Evolutionary conservation across 2,797 vertebrate species (phyloP), one percentile per base, ranked within the genome.

Genomic region (Pitangus sulphuratus): DNA sequence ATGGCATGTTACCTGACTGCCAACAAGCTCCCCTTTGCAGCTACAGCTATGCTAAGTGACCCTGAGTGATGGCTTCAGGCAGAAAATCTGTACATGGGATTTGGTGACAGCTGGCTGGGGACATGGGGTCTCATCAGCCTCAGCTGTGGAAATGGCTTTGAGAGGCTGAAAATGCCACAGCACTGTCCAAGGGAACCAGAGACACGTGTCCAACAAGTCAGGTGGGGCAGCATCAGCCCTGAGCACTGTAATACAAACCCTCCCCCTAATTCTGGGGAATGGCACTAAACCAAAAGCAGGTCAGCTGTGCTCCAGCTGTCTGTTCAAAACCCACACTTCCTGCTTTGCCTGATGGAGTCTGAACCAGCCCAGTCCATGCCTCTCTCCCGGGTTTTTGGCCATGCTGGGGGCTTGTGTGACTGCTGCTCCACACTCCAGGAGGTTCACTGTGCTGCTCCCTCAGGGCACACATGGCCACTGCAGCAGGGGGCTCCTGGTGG

Each of bases 61-160:
- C 2, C 75, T 11, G 40, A 51, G 45, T 1, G 37, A 64, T 21
- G 31, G 42, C 16, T 80, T 51, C 69, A 31, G 54, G 16, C 0
- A 0, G 11, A 53, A 77, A 69, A 35, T 20, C 58, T 61, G 68
- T 57, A 14, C 2, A 1, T 1, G 33, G 51, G 44, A 45, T 53
- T 60, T 42, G n/a, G 47, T 9, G 54, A 16, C 83, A 88, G 77
- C 64, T 80, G 77, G 12, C 39, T n/a, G 44, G 35, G 51, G 50
- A 83, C 1, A 1, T 0, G 0, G 64, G 22, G 44, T 37, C 44
- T 70, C 37, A 51, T 12, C 65, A 57, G 69, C 56, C 31, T 71
- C 87, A 84, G 61, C 77, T 87, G 65, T 51, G 70, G 48, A 81
- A 84, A 70, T 3, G 11, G 37, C 60, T 80, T 81, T 31, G 33